A percentile compares a stretch with the other conserved stretches of the same genome.
These are phyloP conservation scores for Polypedilum vanderplanki DNA, from an alignment of 1,140 invertebrate genomes.

Conservation along the genomic window DNA sequence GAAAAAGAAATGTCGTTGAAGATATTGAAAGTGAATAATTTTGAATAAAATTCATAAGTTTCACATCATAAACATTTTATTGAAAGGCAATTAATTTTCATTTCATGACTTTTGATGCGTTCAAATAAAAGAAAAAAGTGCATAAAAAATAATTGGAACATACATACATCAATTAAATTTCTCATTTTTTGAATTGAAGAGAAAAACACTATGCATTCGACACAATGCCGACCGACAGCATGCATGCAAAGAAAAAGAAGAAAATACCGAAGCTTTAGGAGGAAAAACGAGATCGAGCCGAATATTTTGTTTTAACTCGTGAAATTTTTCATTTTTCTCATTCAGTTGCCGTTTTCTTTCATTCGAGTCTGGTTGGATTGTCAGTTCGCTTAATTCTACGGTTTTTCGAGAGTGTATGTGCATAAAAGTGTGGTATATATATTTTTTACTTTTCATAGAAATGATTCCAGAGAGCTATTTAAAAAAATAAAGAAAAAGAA, in stretches of 20 bases:
- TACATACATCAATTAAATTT: neutral
- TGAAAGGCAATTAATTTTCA: neutral
- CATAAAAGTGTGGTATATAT: too few species aligned
- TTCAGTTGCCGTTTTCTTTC: constrained; percentile 22
- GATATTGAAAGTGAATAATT: neutral
- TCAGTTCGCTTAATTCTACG: neutral
- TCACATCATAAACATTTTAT: neutral
- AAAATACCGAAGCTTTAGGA: neutral
- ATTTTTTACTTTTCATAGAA: too few species aligned
- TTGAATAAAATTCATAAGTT: neutral
- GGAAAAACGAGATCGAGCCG: constrained; percentile 10
- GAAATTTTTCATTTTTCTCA: constrained; percentile 10
- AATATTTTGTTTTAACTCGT: neutral
- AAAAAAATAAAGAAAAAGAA: too few species aligned
- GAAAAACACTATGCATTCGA: neutral
- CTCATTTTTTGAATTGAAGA: neutral
- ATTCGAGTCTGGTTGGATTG: neutral
- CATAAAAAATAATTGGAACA: neutral
- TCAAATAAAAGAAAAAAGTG: neutral
- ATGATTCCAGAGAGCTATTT: too few species aligned
- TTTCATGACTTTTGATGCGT: neutral
- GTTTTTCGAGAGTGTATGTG: too few species aligned
- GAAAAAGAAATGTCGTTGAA: neutral
- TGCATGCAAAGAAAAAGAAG: neutral
- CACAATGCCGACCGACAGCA: neutral